Base-by-base conservation (phyloP, 2,888 invertebrate genomes). In the Clunio marinus region DNA sequence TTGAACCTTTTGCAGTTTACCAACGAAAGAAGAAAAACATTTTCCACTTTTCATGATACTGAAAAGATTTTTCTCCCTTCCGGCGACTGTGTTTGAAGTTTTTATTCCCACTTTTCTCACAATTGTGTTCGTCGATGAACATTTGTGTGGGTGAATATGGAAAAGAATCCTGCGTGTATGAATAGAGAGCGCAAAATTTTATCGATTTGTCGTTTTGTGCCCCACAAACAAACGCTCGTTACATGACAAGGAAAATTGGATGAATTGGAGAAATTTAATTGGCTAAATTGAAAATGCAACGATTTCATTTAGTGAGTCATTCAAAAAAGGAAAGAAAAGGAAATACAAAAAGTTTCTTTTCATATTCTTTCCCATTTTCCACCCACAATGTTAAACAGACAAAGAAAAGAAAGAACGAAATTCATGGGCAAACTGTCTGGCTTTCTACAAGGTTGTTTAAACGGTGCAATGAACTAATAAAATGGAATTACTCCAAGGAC, bases 111-210 rank as follows among this genome's bases (percentile, higher is more conserved):
- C 41, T 41, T 41, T 15, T 41, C 41, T 15, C 3, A 7, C 32
- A 15, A 4, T 41, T 3, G 41, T 41, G 41, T 41, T 41, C n/a
- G 41, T 41, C n/a, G 41, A 7, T 7, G n/a, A 41, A 13, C 41
- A 13, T 13, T 15, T 41, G 41, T 41, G 41, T 41, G 4, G 41
- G 41, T 41, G 41, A 41, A 32, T 13, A 32, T 32, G 4, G n/a
- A 57, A 25, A 57, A 2, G 57, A 57, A 57, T 57, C 57, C 57
- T 57, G 57, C 57, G 57, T 57, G 57, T 57, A 57, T 25, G 41
- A 41, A 57, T n/a, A 15, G 57, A n/a, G 17, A n/a, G 57, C n/a
- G 27, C 25, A 57, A 57, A 57, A n/a, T 57, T 57, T 57, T 57
- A 57, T 57, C 27, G 57, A 57, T 57, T 57, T 41, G 15, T 15